phyloP scores from a whole-genome alignment of 2,888 invertebrate species.

The Rhorus exstirpatorius region DNA sequence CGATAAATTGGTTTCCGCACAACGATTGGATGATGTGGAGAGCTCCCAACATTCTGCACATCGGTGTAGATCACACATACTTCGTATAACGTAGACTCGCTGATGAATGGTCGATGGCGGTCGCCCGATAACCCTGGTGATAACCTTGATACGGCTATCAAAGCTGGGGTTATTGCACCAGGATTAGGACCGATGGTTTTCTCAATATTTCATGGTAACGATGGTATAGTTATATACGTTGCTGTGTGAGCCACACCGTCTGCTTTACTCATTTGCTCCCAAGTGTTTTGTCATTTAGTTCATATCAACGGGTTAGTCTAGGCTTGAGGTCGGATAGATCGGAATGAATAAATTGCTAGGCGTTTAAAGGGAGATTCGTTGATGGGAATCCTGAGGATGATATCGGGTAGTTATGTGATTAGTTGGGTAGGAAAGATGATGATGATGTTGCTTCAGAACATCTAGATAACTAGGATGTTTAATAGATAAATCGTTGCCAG shows the following conservation, averaged over 20 bases:
- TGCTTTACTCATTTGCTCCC: constrained; percentile 10
- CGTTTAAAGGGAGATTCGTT: constrained; percentile 26
- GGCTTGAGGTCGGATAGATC: constrained; percentile 37
- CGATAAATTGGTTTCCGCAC: constrained; percentile 76
- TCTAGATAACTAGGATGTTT: background rate
- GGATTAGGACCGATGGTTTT: constrained; percentile 42
- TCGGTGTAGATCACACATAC: constrained; percentile 23
- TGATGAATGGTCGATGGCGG: constrained; percentile 3
- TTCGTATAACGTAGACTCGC: too few relatives aligned
- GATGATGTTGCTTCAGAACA: constrained; percentile 38
- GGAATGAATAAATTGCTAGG: constrained; percentile 53
- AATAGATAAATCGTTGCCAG: constrained; percentile 43
- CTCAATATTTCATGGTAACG: constrained; percentile 10
- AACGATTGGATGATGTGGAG: constrained; percentile 50
- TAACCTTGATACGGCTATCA: constrained; percentile 62
- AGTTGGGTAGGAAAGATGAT: constrained; percentile 14
- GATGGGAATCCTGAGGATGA: constrained; percentile 26
- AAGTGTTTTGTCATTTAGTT: background rate
- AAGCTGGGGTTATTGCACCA: constrained; percentile 42
- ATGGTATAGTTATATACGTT: background rate
- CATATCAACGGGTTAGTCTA: background rate
- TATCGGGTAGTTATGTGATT: constrained; percentile 17
- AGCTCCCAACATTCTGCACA: constrained; percentile 7
- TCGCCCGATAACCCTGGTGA: constrained; percentile 68
- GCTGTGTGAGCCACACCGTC: background rate